Conservation (phyloP, 2,888 invertebrate species). For the Nephrocerus scutellatus region DNA sequence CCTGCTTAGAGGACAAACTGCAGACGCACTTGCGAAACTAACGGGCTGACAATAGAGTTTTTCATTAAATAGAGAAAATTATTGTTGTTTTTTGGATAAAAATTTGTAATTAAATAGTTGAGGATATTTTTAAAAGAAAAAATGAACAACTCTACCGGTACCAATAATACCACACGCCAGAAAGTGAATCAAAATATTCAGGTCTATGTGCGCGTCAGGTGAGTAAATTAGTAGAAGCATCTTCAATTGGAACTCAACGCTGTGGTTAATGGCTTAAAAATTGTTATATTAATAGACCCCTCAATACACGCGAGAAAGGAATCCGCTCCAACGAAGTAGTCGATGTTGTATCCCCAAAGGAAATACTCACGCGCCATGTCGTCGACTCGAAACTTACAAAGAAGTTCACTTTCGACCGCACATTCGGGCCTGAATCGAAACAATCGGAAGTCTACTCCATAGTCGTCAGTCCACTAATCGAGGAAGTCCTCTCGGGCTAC, state of each 20-base stretch:
- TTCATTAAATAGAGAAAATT: background rate
- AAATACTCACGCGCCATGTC: constrained; percentile 60
- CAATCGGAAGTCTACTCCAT: constrained; percentile 84
- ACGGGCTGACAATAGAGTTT: no score
- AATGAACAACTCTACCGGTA: background rate
- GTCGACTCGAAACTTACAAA: constrained; percentile 60
- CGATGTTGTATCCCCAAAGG: constrained; percentile 58
- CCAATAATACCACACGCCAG: constrained; percentile 24
- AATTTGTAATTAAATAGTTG: background rate
- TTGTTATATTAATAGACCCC: constrained; percentile 55
- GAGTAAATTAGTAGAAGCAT: constrained; percentile 39
- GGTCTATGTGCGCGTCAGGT: constrained; percentile 82
- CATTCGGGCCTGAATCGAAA: constrained; percentile 72
- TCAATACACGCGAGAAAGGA: constrained; percentile 64
- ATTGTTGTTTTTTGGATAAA: background rate
- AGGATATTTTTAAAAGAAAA: background rate
- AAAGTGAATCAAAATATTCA: constrained; percentile 70
- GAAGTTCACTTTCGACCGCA: constrained; percentile 76
- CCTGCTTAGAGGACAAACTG: no score
- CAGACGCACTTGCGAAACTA: no score
- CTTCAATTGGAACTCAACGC: no score
- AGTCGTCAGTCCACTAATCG: constrained; percentile 81
- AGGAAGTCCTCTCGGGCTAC: constrained; percentile 88
- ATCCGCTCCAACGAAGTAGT: constrained; percentile 63
- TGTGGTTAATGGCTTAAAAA: background rate